phyloP scores from a whole-genome alignment of 92 coral and sea anemone species.

The Zoanthus gigantus region DNA sequence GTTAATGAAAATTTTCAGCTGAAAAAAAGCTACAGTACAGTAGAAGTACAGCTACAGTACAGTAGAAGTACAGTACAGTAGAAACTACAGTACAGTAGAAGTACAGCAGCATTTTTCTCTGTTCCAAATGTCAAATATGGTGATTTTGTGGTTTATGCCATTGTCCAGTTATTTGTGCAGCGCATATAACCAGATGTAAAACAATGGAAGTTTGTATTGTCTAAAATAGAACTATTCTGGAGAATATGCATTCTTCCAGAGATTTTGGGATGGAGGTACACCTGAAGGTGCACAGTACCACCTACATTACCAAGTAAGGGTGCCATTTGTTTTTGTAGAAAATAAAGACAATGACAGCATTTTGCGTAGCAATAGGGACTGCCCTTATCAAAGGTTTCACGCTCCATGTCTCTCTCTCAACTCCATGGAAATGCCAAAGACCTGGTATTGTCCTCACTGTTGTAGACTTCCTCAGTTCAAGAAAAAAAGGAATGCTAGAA shows the following conservation, averaged over 20 bases:
- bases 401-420: conserved; percentile 39
- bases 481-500: conserved; percentile 5
- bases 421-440: conserved; percentile 38
- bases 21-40: conserved; percentile 47
- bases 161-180: conserved; percentile 19
- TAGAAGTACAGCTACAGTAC: too few relatives aligned
- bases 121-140: conserved; percentile 41
- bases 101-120: conserved; percentile 73
- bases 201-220: conserved; percentile 52
- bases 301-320: conserved; percentile 5
- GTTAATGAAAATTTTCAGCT: conserved; percentile 51
- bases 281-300: conserved; percentile 34
- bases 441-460: conserved; percentile 62
- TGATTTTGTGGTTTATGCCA: conserved; percentile 68
- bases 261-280: conserved; percentile 71
- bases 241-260: conserved; percentile 62
- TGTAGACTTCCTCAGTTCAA: conserved; percentile 67
- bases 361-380: conserved; percentile 56
- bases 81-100: background rate
- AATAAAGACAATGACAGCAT: conserved; percentile 43
- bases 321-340: conserved; percentile 65
- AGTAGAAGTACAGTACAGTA: too few relatives aligned
- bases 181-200: conserved; percentile 38
- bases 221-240: conserved; percentile 59
- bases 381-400: conserved; percentile 45